Conservation (phyloP, 2,888 invertebrate species). For the Caenorhabditis doughertyi region DNA sequence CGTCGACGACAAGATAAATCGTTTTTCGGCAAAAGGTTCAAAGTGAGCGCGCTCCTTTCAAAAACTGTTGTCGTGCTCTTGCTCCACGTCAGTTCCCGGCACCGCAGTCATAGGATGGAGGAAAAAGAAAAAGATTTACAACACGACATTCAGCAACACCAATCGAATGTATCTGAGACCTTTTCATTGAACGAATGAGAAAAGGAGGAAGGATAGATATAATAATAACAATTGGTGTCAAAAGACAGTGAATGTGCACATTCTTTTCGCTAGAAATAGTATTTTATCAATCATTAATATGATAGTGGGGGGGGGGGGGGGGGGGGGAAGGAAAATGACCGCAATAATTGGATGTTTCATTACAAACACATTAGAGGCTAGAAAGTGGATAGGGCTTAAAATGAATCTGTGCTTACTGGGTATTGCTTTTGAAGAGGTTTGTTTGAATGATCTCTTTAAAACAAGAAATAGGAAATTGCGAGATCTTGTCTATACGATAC, state of each 20-base stretch:
- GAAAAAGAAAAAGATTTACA: constrained; percentile 20
- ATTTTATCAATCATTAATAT: constrained; percentile 46
- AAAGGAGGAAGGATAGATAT: not conserved
- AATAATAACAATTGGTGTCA: not conserved
- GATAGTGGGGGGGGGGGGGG: not conserved
- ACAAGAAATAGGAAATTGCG: not conserved
- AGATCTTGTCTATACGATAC: not conserved
- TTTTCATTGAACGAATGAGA: not conserved
- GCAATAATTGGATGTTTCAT: constrained; percentile 16
- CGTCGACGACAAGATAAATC: constrained; percentile 53
- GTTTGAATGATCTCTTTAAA: not conserved
- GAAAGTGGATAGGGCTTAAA: not conserved
- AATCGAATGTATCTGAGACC: constrained; percentile 9
- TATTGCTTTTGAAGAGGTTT: not conserved
- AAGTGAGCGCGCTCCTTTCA: constrained; percentile 19
- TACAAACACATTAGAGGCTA: too few species aligned
- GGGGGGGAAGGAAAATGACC: not conserved
- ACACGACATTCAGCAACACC: constrained; percentile 16
- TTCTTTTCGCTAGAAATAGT: constrained; percentile 20
- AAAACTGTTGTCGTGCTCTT: constrained; percentile 41
- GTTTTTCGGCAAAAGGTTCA: constrained; percentile 44
- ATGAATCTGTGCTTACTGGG: too few species aligned
- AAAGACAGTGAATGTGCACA: not conserved
- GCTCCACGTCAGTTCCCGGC: not conserved
- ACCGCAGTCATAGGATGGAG: constrained; percentile 15